Percentiles rank a stretch among this genome's conserved stretches.
phyloP scores from a whole-genome alignment of 2,113 vertebrate genomes.

The Philantomba maxwellii region DNA sequence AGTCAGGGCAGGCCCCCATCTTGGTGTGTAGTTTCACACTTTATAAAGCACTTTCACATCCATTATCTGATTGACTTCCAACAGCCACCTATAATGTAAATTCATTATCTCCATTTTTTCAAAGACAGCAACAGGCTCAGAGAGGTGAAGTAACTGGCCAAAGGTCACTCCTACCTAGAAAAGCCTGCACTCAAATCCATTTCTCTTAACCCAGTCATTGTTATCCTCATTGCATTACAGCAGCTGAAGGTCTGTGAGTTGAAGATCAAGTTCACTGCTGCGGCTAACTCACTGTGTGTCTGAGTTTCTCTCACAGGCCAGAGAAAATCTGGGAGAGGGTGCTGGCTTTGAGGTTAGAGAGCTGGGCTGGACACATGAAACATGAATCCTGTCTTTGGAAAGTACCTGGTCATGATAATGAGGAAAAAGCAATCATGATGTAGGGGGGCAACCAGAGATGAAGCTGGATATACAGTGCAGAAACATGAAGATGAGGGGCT shows the following conservation, averaged over 20 bases:
- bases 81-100: neutral
- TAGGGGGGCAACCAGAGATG: neutral
- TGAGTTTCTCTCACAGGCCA: neutral
- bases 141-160: neutral
- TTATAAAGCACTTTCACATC: conserved; percentile 42
- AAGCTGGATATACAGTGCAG: neutral
- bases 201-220: neutral
- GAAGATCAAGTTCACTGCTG: neutral
- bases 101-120: neutral
- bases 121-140: neutral
- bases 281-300: neutral
- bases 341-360: neutral
- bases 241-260: neutral
- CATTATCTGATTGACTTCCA: conserved; percentile 17
- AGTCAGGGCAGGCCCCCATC: neutral
- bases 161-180: neutral
- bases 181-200: neutral
- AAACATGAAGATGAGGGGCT: neutral
- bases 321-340: neutral
- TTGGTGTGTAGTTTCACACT: conserved; percentile 9
- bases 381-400: neutral
- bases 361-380: neutral
- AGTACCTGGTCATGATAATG: neutral
- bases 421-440: neutral
- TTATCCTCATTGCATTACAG: neutral